Base-by-base conservation (phyloP, 2,888 invertebrate species). In the Scaptomyza reducta region DNA sequence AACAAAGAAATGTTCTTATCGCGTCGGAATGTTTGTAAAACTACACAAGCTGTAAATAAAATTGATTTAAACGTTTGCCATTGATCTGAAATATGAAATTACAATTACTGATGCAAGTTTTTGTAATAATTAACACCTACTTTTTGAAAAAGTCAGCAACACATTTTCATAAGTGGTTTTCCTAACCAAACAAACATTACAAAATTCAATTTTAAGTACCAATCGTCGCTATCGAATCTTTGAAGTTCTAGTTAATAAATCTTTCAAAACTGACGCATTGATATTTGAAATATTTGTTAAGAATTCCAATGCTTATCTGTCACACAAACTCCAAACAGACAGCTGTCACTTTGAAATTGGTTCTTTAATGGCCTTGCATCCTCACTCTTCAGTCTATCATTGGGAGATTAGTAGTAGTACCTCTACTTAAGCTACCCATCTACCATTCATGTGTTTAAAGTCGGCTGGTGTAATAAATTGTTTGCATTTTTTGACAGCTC, bases 311-410 rank as follows among this genome's bases (percentile, higher is more conserved):
- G 46, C 13, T 44, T 63, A 31, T 33, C 56, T 40, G 25, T 53
- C 53, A 53, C 57, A 40, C 18, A 14, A 7, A 16, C 16, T n/a
- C n/a, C n/a, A n/a, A 44, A n/a, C 41, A 13, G 65, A 38, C 57
- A 58, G 57, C 71, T 71, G 53, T 25, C 58, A 53, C 16, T 33
- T 55, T 31, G 10, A 1, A 57, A 47, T 9, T 50, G 14, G 54
- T 44, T 42, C 22, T 14, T 44, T 44, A 54, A 51, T 41, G 22
- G 31, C 29, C 42, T 29, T 45, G 16, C 16, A 14, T n/a, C 10
- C 13, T 41, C 31, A n/a, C 10, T 14, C 31, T 33, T 16, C n/a
- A 22, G n/a, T 27, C 3, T 29, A 10, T 18, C 16, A n/a, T 22
- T 27, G n/a, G 18, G 31, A 35, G 29, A n/a, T n/a, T n/a, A 31